These are phyloP conservation scores for Alca torda DNA, from an alignment of 2,797 vertebrate species.

Conservation along the genomic window DNA sequence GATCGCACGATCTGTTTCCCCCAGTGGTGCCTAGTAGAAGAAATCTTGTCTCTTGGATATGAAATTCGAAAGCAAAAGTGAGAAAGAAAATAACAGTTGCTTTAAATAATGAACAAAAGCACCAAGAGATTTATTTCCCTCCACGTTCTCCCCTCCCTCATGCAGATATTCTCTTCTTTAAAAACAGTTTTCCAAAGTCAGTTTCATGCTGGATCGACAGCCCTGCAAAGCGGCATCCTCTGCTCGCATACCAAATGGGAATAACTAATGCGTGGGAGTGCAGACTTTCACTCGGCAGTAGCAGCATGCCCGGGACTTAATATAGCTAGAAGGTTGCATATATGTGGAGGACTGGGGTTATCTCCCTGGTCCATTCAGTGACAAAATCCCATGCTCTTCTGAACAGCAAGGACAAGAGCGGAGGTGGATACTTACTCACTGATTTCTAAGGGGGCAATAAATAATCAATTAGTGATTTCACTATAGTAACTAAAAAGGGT, in stretches of 20 bases:
- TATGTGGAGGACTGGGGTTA: not conserved
- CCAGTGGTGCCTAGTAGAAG: slow-evolving; percentile 1
- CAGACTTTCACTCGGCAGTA: not conserved
- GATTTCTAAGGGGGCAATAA: not conserved
- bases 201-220: slow-evolving; percentile 28
- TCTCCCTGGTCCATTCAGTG: not conserved
- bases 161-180: slow-evolving; percentile 26
- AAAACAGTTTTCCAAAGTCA: slow-evolving; percentile 30
- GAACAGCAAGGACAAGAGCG: not conserved
- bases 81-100: slow-evolving; percentile 38
- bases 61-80: slow-evolving; percentile 24
- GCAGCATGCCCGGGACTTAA: not conserved
- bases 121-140: slow-evolving; percentile 13
- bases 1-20: not conserved
- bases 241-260: slow-evolving; percentile 2
- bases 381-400: not conserved
- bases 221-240: slow-evolving; percentile 1
- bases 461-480: not conserved
- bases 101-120: slow-evolving; percentile 60
- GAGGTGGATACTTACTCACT: not conserved
- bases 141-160: not conserved
- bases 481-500: not conserved
- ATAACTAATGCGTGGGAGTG: not conserved
- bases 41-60: slow-evolving; percentile 40
- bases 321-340: not conserved